Evolutionary conservation across 2,797 vertebrate species (phyloP), one percentile per base, ranked within the genome.

Genomic region (Peromyscus eremicus): DNA sequence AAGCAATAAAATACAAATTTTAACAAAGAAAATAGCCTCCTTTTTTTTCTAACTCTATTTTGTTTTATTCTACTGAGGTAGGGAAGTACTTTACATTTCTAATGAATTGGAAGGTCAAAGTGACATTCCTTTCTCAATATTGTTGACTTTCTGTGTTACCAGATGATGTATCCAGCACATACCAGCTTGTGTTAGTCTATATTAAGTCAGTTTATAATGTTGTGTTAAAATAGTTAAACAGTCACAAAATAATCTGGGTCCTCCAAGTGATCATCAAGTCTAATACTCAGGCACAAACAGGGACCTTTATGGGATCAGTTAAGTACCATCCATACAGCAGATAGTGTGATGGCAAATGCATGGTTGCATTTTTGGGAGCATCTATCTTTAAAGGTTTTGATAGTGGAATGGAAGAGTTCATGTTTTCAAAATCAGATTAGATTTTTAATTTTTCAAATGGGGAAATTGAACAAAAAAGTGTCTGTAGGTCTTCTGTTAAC

Each of bases 361-460:
- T 6, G 70, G 10, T 12, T 77, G 25, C 34, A 23, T 75, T 25
- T 92, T 92, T 2, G 23, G 21, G 23, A 9, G 7, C 21, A 37
- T n/a, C 86, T 37, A n/a, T n/a, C 86, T 37, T 32, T 21, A 4
- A 57, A 57, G 5, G 2, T 32, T 94, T 95, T 85, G 27, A 16
- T 11, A 77, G 13, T 83, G 12, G 37, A 94, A 12, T 32, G 34
- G 19, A 75, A 96, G 13, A 84, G 40, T 82, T 37, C 40, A 77
- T 70, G 7, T 87, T 88, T 79, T 76, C 34, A 19, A 3, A 81
- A 0, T 52, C 49, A 75, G 11, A 13, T 75, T n/a, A 34, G 3
- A 57, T 4, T 92, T 87, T 95, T 29, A 46, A 71, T 75, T 90
- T 97, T 96, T 83, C 23, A 84, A 76, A 89, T 68, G 43, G 37